Evolutionary conservation across 2,797 vertebrate species (phyloP).

Genomic region (Myotis pilosus): DNA sequence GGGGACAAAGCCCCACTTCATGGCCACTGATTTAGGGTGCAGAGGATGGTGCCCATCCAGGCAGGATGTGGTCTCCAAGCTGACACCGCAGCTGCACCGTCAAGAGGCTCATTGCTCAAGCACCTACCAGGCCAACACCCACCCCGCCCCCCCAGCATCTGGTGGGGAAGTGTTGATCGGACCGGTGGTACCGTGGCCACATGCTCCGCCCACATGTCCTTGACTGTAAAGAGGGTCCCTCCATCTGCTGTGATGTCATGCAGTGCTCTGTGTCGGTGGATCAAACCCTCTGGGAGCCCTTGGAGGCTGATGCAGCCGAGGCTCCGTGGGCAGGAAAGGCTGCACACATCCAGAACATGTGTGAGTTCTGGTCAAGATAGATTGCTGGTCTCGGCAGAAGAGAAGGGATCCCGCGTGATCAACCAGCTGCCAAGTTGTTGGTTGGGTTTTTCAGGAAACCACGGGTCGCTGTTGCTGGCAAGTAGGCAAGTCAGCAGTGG

Average conservation of each 20-base stretch:
- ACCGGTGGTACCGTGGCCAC: accelerated
- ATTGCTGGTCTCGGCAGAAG: not conserved
- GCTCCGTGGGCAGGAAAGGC: not conserved
- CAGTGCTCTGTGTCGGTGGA: not conserved
- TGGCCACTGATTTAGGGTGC: accelerated
- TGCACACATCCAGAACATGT: accelerated
- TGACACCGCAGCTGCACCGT: not conserved
- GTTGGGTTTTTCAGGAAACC: not conserved
- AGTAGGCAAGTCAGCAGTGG: not conserved
- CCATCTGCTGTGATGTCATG: accelerated
- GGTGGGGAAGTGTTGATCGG: not conserved
- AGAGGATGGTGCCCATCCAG: accelerated
- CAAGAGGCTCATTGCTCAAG: accelerated
- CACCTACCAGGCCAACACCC: not conserved
- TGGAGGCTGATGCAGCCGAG: accelerated
- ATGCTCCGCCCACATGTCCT: not conserved
- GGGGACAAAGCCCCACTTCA: not conserved
- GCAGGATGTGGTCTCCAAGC: not conserved
- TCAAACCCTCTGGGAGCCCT: not conserved
- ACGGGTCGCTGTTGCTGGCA: not conserved
- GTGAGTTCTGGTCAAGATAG: not conserved
- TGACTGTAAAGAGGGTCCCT: not conserved
- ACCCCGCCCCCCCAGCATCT: not conserved
- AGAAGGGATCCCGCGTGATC: not conserved
- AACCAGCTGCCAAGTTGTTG: not conserved